Evolutionary conservation across 2,888 invertebrate genomes (phyloP).

Genomic region (Athrips mouffetella): DNA sequence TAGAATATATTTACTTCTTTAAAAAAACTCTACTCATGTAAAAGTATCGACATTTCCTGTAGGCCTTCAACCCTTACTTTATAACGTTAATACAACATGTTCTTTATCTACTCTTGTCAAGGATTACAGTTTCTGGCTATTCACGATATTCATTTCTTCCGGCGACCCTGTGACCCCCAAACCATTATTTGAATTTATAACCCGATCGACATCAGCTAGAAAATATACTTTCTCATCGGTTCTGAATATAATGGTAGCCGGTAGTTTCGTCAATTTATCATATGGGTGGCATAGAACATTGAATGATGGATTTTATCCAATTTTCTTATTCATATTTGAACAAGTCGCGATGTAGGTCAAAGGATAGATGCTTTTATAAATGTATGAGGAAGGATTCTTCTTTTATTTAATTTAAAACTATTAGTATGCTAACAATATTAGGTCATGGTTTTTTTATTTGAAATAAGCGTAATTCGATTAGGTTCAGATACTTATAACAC

Average conservation of each 20-base stretch:
- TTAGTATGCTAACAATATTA: neutral
- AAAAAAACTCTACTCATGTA: too few species aligned
- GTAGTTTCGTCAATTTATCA: constrained; percentile 44
- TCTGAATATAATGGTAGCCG: constrained; percentile 28
- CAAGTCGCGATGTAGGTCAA: constrained; percentile 38
- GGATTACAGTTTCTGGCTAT: neutral
- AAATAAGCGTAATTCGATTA: too few species aligned
- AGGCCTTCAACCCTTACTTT: too few species aligned
- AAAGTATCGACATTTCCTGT: too few species aligned
- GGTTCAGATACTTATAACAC: too few species aligned
- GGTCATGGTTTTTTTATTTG: too few species aligned
- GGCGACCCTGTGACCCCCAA: constrained; percentile 6
- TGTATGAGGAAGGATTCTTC: constrained; percentile 14
- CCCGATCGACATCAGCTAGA: constrained; percentile 8
- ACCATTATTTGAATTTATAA: constrained; percentile 9
- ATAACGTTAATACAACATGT: too few species aligned
- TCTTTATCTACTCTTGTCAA: too few species aligned
- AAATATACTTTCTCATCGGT: constrained; percentile 9
- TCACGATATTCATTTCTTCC: neutral
- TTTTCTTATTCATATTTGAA: constrained; percentile 43
- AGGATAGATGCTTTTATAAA: constrained; percentile 27
- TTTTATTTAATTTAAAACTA: constrained; percentile 8
- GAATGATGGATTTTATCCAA: constrained; percentile 43
- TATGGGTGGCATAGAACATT: constrained; percentile 23
- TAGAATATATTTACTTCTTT: too few species aligned